These are phyloP conservation scores for Drosophila macrospina DNA, from an alignment of 2,888 invertebrate genomes.

Conservation along the genomic window DNA sequence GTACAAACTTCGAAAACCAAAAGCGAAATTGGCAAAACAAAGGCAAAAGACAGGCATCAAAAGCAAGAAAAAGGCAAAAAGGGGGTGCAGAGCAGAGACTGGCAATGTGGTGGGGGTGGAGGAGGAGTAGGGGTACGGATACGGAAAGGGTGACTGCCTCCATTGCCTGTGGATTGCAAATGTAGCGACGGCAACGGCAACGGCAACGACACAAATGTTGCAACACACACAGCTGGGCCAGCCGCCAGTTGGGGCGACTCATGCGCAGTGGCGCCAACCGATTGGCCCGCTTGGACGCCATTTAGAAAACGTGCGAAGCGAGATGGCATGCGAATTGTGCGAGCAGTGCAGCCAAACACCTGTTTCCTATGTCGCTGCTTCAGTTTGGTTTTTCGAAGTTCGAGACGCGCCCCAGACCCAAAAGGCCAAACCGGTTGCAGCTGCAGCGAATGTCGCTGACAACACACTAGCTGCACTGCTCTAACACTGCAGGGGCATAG, in stretches of 20 bases:
- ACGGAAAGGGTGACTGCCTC: conserved; percentile 47
- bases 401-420: conserved; percentile 40
- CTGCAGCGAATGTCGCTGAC: conserved; percentile 28
- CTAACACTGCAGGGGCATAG: not conserved
- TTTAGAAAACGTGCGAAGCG: conserved; percentile 75
- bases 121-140: too few relatives aligned
- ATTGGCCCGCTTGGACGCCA: conserved; percentile 85
- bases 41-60: conserved; percentile 51
- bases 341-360: conserved; percentile 69
- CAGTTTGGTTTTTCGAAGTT: conserved; percentile 52
- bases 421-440: conserved; percentile 63
- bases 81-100: not conserved
- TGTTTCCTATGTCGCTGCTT: conserved; percentile 56
- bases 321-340: conserved; percentile 47
- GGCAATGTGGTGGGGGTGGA: too few relatives aligned
- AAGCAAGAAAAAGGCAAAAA: conserved; percentile 4
- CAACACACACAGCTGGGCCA: conserved; percentile 27
- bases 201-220: conserved; percentile 5
- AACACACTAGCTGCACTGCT: conserved; percentile 46
- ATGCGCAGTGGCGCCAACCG: conserved; percentile 82
- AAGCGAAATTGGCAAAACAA: conserved; percentile 79
- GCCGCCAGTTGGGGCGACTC: conserved; percentile 59
- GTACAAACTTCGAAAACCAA: conserved; percentile 82
- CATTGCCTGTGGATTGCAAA: conserved; percentile 55
- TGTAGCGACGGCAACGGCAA: conserved; percentile 50